Evolutionary conservation across 37 sponge, comb jelly and placozoan species (phyloP).

Genomic region (Spongilla lacustris): DNA sequence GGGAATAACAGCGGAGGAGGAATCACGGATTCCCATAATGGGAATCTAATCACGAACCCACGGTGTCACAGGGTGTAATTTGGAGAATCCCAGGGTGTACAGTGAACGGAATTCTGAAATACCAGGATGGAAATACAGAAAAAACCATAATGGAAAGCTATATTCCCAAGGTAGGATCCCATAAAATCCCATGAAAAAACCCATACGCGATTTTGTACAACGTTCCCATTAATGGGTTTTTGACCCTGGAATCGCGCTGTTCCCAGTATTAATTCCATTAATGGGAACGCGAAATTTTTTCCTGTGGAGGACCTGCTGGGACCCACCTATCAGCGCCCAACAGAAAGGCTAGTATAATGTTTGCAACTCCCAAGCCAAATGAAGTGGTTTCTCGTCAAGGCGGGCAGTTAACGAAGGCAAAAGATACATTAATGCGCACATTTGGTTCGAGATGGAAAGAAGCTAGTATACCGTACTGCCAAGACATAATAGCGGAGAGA

Average conservation of each 20-base stretch:
- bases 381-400: too few relatives aligned
- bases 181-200: constrained; percentile 4
- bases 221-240: constrained; percentile 11
- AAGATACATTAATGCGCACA: too few relatives aligned
- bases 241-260: not conserved
- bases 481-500: too few relatives aligned
- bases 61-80: not conserved
- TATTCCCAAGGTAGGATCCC: constrained; percentile 1
- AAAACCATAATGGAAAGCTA: constrained; percentile 1
- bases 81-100: constrained; percentile 1
- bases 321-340: too few relatives aligned
- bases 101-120: not conserved
- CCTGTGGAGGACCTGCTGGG: too few relatives aligned
- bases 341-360: too few relatives aligned
- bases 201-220: constrained; percentile 1
- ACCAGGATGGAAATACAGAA: not conserved
- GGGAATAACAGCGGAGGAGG: too few relatives aligned
- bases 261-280: constrained; percentile 9
- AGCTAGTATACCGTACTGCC: too few relatives aligned
- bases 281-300: constrained; percentile 15
- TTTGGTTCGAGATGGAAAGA: too few relatives aligned
- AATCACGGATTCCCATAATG: not conserved
- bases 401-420: too few relatives aligned
- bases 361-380: too few relatives aligned
- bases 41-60: not conserved